These are phyloP conservation scores for Ooceraea biroi DNA, from an alignment of 1,140 invertebrate species.

Conservation along the genomic window DNA sequence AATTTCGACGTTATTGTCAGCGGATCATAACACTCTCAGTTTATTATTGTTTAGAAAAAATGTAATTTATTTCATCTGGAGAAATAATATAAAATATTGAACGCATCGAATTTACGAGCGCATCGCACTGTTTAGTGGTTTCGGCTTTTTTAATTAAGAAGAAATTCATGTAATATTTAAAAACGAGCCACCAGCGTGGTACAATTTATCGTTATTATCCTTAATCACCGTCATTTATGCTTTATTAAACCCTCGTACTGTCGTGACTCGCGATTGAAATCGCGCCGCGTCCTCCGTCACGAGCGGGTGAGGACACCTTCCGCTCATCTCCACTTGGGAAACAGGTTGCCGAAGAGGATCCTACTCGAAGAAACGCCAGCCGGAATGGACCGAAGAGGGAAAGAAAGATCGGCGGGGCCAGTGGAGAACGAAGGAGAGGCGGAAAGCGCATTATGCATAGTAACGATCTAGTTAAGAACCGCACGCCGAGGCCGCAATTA, in stretches of 20 bases:
- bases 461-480: constrained; percentile 55
- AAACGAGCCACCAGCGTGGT: background rate
- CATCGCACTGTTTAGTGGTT: background rate
- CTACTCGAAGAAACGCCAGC: constrained; percentile 18
- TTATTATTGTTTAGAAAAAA: no score
- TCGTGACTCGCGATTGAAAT: constrained; percentile 46
- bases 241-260: constrained; percentile 43
- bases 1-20: no score
- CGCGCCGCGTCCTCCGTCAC: constrained; percentile 28
- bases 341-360: constrained; percentile 27
- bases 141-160: constrained; percentile 25
- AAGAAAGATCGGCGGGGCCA: background rate
- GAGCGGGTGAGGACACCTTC: background rate
- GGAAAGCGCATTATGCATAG: constrained; percentile 44
- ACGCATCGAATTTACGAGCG: constrained; percentile 18
- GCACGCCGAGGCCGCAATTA: constrained; percentile 43
- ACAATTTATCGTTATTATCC: constrained; percentile 56
- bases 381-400: background rate
- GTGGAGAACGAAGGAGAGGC: background rate
- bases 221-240: constrained; percentile 41
- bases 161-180: constrained; percentile 34
- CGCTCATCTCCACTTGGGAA: constrained; percentile 8
- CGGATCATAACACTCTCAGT: no score
- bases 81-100: no score
- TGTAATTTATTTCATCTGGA: no score